Percentiles rank a stretch among this genome's conserved stretches.
These are phyloP conservation scores for Acanthopagrus latus DNA, from an alignment of 2,797 vertebrate genomes.

Conservation along the genomic window DNA sequence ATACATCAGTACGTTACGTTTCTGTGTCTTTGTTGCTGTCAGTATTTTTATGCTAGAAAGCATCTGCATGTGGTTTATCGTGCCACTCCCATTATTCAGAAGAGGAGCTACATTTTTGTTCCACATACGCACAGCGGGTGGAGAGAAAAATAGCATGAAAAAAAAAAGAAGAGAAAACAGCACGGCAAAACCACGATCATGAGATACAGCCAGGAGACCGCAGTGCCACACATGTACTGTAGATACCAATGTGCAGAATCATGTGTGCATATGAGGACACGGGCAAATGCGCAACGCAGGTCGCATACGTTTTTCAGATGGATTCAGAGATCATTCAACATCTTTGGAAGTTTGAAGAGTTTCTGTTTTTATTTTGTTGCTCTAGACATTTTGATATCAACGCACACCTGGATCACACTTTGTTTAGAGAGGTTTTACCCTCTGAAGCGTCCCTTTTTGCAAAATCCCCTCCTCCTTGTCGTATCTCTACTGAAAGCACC, in stretches of 20 bases:
- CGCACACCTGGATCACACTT: slow-evolving; percentile 63
- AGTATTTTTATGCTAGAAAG: slow-evolving; percentile 58
- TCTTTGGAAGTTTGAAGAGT: neutral
- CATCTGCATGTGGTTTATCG: slow-evolving; percentile 66
- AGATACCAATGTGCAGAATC: slow-evolving; percentile 25
- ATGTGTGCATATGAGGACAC: slow-evolving; percentile 12
- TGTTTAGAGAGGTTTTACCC: slow-evolving; percentile 23
- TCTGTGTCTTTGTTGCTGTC: slow-evolving; percentile 18
- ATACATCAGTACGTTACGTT: slow-evolving; percentile 46
- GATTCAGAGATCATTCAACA: slow-evolving; percentile 16
- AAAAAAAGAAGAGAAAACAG: slow-evolving; percentile 30
- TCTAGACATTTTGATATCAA: slow-evolving; percentile 19
- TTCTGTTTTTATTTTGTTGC: slow-evolving; percentile 7
- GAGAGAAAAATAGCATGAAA: slow-evolving; percentile 35
- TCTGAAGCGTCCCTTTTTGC: slow-evolving; percentile 62
- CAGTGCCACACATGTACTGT: slow-evolving; percentile 17
- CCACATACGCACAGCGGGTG: neutral
- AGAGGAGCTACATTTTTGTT: slow-evolving; percentile 50
- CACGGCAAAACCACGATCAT: slow-evolving; percentile 43
- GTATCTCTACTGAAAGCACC: slow-evolving; percentile 50
- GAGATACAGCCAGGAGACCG: slow-evolving; percentile 25
- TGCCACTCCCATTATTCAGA: slow-evolving; percentile 59
- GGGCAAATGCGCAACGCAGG: neutral
- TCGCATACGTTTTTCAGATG: neutral
- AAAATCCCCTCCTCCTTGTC: slow-evolving; percentile 61